These are phyloP conservation scores for Echeneis naucrates DNA, from an alignment of 2,797 vertebrate genomes.

Conservation along the genomic window DNA sequence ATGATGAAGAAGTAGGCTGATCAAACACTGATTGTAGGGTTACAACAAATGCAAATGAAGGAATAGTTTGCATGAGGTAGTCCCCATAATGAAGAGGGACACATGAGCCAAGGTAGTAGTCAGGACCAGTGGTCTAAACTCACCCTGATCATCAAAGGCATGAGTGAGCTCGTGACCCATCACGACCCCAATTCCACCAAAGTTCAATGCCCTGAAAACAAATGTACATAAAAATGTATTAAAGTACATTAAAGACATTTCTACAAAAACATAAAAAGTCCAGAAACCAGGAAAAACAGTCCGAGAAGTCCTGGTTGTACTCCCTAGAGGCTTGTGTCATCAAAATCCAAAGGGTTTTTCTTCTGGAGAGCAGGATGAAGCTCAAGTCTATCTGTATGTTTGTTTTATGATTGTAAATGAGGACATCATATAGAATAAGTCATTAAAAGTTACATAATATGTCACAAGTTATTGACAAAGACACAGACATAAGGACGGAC, in stretches of 20 bases:
- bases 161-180: slow-evolving; percentile 99
- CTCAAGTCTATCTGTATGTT: no score
- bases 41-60: no score
- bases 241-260: not conserved
- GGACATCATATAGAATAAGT: no score
- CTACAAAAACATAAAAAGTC: not conserved
- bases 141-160: slow-evolving; percentile 91
- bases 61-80: not conserved
- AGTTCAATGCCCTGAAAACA: slow-evolving; percentile 92
- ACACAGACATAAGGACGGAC: no score
- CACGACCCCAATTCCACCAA: slow-evolving; percentile 96
- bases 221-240: not conserved
- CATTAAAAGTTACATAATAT: no score
- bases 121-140: slow-evolving; percentile 26
- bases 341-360: not conserved
- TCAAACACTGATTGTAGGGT: no score
- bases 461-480: no score
- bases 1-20: no score
- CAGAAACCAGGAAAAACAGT: not conserved
- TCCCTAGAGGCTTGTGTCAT: slow-evolving; percentile 2
- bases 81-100: not conserved
- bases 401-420: not conserved
- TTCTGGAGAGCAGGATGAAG: not conserved
- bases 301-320: not conserved
- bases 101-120: not conserved